phyloP scores from a whole-genome alignment of 1,140 invertebrate species.

The Apis florea region DNA sequence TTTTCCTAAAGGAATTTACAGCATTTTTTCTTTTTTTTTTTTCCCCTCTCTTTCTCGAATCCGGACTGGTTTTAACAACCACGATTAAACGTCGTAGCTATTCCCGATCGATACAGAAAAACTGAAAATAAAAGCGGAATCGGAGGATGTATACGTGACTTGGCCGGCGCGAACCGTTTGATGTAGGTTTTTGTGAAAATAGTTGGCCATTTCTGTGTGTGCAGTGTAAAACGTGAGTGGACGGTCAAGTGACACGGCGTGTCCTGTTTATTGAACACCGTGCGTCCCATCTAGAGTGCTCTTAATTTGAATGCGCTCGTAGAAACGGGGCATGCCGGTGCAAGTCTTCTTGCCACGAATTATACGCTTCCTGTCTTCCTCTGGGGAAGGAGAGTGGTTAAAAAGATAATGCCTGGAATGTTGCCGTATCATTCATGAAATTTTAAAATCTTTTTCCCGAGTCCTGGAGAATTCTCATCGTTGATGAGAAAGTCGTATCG shows the following conservation, averaged over 20 bases:
- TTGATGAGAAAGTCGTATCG: slow-evolving; percentile 16
- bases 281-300: slow-evolving; percentile 15
- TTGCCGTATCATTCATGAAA: background rate
- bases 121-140: slow-evolving; percentile 1
- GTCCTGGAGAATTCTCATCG: background rate
- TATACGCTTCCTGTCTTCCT: background rate
- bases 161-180: background rate
- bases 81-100: background rate
- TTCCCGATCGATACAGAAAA: background rate
- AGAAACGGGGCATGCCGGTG: background rate
- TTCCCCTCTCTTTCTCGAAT: background rate
- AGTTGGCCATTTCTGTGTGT: background rate
- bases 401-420: background rate
- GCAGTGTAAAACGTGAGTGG: slow-evolving; percentile 22
- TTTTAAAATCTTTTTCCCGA: background rate
- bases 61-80: background rate
- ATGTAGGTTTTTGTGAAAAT: slow-evolving; percentile 30
- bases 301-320: slow-evolving; percentile 26
- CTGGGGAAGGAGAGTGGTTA: rapidly evolving
- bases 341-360: background rate
- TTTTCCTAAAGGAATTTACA: background rate
- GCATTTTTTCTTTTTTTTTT: rapidly evolving
- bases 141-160: background rate
- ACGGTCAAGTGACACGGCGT: slow-evolving; percentile 29
- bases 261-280: slow-evolving; percentile 25